Base-by-base conservation (phyloP, 2,888 invertebrate species). In the Amphiduros pacificus region DNA sequence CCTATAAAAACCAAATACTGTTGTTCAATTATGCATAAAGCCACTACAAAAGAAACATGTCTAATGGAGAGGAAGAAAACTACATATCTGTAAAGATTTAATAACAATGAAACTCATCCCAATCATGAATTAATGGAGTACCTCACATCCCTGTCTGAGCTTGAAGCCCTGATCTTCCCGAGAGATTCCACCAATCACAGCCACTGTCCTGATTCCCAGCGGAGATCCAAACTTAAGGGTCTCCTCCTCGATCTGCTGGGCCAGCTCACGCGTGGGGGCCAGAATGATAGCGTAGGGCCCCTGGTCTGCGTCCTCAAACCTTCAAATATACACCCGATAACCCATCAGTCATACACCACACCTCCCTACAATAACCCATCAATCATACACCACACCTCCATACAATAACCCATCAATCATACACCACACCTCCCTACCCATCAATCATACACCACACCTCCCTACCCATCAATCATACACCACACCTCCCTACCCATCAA, bases 161-260 rank as follows among this genome's bases (percentile, higher is more conserved):
- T 94, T 90, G 82, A 98, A 96, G 54, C 98, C 99, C 87, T 99
- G 99, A 59, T 99, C 99, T 84, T 99, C 99, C 73, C 98, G 87
- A 1, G 96, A 97, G 17, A 98, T 86, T 73, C 83, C 82, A 66
- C 83, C 83, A 69, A 83, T 82, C 17, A 83, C 75, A 3, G 83
- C 77, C 4, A 83, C 82, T 9, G 79, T 79, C 20, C 77, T 71
- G 24, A 83, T 76, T 28, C 79, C 54, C 77, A 71, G 52, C 17
- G 71, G 66, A 71, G 91, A 89, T 26, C 98, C 99, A 85, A 99
- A 99, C 83, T 97, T 99, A 66, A 90, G 91, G 0, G 97, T 94
- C 84, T 99, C 99, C 82, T 98, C 98, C 84, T 99, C 98, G 75
- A 99, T 99, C 84, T 99, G 98, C 79, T 98, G 97, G 0, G 98